A percentile compares a stretch with the other conserved stretches of the same genome.
Evolutionary conservation across 2,113 vertebrate species (phyloP).

Genomic region (Grammomys dolichurus): DNA sequence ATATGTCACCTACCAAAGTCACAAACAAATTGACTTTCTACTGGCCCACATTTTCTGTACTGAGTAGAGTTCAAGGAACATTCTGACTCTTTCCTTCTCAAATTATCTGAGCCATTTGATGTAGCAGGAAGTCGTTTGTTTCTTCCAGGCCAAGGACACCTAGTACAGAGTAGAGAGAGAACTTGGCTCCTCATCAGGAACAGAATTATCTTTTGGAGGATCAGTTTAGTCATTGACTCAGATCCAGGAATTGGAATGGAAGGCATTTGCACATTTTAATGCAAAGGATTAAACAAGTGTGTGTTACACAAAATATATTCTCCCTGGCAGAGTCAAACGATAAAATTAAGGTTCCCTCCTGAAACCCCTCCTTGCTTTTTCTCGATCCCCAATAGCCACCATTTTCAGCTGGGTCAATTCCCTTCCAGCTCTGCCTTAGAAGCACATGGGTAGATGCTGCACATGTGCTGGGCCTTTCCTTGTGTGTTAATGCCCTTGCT

Average conservation of each 20-base stretch:
- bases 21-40: not conserved
- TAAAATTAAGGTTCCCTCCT: not conserved
- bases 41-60: not conserved
- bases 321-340: not conserved
- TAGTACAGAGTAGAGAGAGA: not conserved
- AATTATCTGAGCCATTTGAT: not conserved
- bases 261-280: slow-evolving; percentile 22
- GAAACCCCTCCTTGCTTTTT: not conserved
- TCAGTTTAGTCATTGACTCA: slow-evolving; percentile 36
- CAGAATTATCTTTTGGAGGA: not conserved
- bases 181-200: not conserved
- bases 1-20: not conserved
- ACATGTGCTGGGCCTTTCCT: not conserved
- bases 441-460: not conserved
- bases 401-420: not conserved
- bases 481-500: not conserved
- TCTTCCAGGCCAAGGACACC: not conserved
- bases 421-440: not conserved
- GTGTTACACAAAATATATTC: not conserved
- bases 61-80: not conserved
- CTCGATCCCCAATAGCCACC: not conserved
- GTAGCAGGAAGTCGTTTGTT: not conserved
- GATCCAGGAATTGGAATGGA: slow-evolving; percentile 26
- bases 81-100: not conserved
- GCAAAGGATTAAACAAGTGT: not conserved